Evolutionary conservation across 37 sponge, comb jelly and placozoan genomes (phyloP).

Genomic region (Eunapius fragilis): DNA sequence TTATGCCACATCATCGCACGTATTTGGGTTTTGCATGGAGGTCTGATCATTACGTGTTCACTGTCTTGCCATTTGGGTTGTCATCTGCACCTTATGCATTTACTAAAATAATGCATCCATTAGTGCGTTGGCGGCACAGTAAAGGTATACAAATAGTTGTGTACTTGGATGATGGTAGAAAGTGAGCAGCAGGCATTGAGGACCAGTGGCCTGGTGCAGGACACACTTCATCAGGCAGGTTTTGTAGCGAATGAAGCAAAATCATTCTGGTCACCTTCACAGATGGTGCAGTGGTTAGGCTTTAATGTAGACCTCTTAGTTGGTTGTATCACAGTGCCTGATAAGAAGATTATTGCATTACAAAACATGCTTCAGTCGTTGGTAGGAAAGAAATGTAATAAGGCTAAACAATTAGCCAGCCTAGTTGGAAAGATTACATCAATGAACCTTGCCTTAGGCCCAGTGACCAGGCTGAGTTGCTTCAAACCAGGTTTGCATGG

Average conservation of each 20-base stretch:
- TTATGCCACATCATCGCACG: background rate
- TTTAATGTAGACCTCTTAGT: slow-evolving; percentile 13
- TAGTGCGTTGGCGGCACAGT: slow-evolving; percentile 19
- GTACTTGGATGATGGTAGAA: slow-evolving; percentile 24
- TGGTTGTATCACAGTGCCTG: slow-evolving; percentile 22
- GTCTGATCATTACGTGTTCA: slow-evolving; percentile 11
- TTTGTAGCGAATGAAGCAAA: slow-evolving; percentile 12
- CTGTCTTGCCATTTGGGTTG: slow-evolving; percentile 44
- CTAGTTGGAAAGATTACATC: background rate
- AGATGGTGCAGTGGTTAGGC: slow-evolving; percentile 10
- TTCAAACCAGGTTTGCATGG: too few species aligned
- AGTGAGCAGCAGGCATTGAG: background rate
- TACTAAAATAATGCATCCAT: slow-evolving; percentile 31
- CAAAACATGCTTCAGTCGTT: background rate
- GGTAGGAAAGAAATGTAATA: background rate
- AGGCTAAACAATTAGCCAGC: background rate
- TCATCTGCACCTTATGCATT: slow-evolving; percentile 28
- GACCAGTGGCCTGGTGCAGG: background rate
- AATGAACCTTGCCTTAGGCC: slow-evolving; percentile 11
- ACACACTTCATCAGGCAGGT: background rate
- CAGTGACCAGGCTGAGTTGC: background rate
- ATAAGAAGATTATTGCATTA: background rate
- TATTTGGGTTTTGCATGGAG: slow-evolving; percentile 41
- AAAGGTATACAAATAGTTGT: slow-evolving; percentile 17
- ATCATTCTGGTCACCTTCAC: slow-evolving; percentile 2